Evolutionary conservation across 2,797 vertebrate species (phyloP), one percentile per base, ranked within the genome.

Genomic region (Oreochromis mossambicus): DNA sequence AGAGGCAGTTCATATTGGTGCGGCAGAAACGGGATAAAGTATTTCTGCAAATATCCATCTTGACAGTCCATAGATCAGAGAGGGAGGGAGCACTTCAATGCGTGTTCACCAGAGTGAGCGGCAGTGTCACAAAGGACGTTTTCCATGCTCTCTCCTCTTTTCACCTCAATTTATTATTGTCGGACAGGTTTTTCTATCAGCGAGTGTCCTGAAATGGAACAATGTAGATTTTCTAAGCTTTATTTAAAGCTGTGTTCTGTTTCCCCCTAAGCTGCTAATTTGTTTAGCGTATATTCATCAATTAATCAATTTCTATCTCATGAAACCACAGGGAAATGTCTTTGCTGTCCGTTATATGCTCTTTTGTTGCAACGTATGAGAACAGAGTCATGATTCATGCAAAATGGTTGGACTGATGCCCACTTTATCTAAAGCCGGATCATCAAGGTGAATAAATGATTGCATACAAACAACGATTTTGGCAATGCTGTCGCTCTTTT

Each of bases 41-140:
- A 96, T 94, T 93, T 95, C 86, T 86, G 79, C 90, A 92, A 88
- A 86, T 95, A 93, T 93, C 86, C 77, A 88, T 93, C 83, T 81
- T 95, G 94, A 93, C 91, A 94, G 82, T 93, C 94, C 95, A 95
- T 96, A 94, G 91, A 96, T 96, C 90, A 94, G 85, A 90, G 88
- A 88, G 87, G 79, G 82, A 90, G 94, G 85, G 63, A 75, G 80
- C 79, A 91, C 93, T 88, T 89, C 89, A 93, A 63, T 80, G 80
- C 83, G 73, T 94, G 91, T 93, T 93, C 90, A 86, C 91, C 91
- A 87, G 63, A 88, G 82, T 91, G 94, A 95, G 89, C 78, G 86
- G 85, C 46, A 34, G 87, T 94, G 92, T 93, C 90, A 93, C 86
- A 80, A 81, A 92, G 84, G 90, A 93, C 87, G 54, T 92, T 93